Conservation (phyloP, 2,797 vertebrate genomes). For the Oryzias dopingdopingensis region DNA sequence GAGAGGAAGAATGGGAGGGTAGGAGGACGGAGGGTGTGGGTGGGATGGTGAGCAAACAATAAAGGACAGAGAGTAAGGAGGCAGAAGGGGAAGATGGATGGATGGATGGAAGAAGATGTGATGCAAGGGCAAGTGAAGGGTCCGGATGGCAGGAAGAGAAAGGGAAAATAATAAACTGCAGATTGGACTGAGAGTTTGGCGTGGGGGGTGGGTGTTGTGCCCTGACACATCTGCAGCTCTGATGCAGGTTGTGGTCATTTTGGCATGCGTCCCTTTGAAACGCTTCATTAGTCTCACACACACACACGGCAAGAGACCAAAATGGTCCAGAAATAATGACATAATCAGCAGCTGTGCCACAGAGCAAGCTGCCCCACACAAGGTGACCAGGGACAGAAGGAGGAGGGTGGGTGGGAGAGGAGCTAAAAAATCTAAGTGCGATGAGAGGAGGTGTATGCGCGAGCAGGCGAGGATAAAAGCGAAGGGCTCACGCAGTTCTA, state of each 20-base stretch:
- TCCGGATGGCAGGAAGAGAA: conserved; percentile 76
- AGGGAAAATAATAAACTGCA: conserved; percentile 71
- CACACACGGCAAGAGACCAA: conserved; percentile 53
- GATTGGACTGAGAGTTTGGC: conserved; percentile 77
- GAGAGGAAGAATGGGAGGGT: conserved; percentile 55
- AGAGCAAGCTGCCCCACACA: conserved; percentile 93
- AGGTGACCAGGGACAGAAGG: conserved; percentile 92
- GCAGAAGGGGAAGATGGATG: conserved; percentile 39
- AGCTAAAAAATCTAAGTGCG: conserved; percentile 56
- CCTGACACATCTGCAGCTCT: conserved; percentile 92
- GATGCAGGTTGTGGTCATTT: conserved; percentile 88
- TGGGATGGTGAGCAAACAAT: conserved; percentile 59
- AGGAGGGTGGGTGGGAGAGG: conserved; percentile 44
- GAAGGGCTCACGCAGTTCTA: conserved; percentile 50
- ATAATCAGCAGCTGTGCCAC: conserved; percentile 99
- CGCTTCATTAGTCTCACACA: conserved; percentile 72
- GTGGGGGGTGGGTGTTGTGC: conserved; percentile 57
- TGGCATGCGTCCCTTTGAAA: conserved; percentile 79
- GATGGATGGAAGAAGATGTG: conserved; percentile 73
- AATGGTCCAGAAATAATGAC: conserved; percentile 91
- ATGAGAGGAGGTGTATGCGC: conserved; percentile 29
- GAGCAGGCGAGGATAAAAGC: conserved; percentile 43
- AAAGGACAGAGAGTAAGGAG: conserved; percentile 63
- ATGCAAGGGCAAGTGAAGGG: conserved; percentile 53
- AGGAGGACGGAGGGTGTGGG: conserved; percentile 60